Conservation (phyloP, 1,140 invertebrate genomes). For the Nasonia longicornis region DNA sequence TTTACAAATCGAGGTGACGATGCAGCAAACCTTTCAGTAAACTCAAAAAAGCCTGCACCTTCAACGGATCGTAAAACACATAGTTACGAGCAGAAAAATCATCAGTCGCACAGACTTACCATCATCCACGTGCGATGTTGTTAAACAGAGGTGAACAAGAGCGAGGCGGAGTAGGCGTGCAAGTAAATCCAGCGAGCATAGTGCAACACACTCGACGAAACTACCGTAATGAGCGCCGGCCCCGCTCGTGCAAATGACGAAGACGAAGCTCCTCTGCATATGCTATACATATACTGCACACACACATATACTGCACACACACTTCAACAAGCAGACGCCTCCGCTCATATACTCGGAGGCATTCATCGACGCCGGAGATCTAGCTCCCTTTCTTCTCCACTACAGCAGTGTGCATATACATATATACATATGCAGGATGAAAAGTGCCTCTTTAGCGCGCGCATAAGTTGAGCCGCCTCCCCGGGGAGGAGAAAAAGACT, state of each 20-base stretch:
- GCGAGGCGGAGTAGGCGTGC: neutral
- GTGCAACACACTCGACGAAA: constrained; percentile 20
- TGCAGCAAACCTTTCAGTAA: too few relatives aligned
- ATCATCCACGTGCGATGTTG: too few relatives aligned
- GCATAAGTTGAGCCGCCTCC: neutral
- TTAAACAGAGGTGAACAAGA: neutral
- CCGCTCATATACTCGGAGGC: too few relatives aligned
- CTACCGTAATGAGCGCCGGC: constrained; percentile 21
- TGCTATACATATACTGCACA: too few relatives aligned
- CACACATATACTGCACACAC: neutral
- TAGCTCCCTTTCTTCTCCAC: neutral
- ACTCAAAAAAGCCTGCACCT: too few relatives aligned
- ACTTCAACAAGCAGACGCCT: neutral
- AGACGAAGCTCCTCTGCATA: neutral
- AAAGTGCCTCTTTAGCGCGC: constrained; percentile 8
- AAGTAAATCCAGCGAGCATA: neutral
- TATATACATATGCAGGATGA: neutral
- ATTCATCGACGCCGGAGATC: neutral
- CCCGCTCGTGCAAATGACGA: constrained; percentile 5
- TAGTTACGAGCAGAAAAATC: too few relatives aligned
- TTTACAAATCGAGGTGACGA: too few relatives aligned
- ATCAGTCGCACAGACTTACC: too few relatives aligned
- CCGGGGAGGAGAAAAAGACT: neutral
- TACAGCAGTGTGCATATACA: neutral
- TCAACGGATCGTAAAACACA: too few relatives aligned